Evolutionary conservation across 2,797 vertebrate genomes (phyloP).

Genomic region (Xenops minutus): DNA sequence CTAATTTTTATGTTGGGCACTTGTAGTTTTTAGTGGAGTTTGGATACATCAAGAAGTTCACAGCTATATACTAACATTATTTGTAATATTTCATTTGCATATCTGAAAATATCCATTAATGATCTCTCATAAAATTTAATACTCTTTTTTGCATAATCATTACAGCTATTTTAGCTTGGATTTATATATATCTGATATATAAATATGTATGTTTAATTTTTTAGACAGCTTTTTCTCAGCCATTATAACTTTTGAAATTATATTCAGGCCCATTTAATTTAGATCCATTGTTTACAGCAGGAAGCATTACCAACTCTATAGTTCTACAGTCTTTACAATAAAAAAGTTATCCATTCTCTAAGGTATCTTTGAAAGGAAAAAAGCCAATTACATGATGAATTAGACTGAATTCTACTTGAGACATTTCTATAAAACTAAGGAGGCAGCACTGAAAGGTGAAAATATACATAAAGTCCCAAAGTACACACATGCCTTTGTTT

Average conservation of each 20-base stretch:
- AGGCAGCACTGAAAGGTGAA: background rate
- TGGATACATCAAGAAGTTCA: background rate
- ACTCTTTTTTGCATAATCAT: background rate
- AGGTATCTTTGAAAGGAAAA: background rate
- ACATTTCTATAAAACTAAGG: background rate
- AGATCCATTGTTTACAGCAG: background rate
- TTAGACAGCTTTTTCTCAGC: background rate
- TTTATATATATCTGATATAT: accelerated
- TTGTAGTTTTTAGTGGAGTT: background rate
- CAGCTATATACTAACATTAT: background rate
- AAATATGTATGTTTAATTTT: background rate
- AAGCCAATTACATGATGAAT: background rate
- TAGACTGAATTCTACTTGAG: background rate
- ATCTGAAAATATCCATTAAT: background rate
- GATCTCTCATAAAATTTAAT: background rate
- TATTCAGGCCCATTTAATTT: background rate
- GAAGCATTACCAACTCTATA: background rate
- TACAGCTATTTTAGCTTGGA: background rate
- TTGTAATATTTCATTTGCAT: background rate
- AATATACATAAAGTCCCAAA: background rate
- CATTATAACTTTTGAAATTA: background rate
- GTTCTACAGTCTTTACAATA: background rate
- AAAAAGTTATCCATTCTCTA: background rate
- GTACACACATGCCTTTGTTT: background rate
- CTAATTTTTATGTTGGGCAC: background rate